Percentiles rank a stretch among this genome's conserved stretches.
These are phyloP conservation scores for Bothrops jararaca DNA, from an alignment of 2,113 vertebrate genomes.

Conservation along the genomic window DNA sequence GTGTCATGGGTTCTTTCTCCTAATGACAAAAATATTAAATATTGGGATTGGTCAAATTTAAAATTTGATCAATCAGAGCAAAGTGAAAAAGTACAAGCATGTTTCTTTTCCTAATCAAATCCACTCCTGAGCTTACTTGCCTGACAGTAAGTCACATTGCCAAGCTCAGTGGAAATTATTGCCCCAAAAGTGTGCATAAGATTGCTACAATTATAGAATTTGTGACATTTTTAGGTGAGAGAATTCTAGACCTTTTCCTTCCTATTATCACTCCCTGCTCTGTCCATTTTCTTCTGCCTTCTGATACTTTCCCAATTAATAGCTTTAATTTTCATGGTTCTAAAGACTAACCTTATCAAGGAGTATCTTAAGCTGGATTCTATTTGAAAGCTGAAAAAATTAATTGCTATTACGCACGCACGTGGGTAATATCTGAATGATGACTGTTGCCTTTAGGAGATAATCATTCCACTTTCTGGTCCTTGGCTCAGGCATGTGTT, in stretches of 20 bases:
- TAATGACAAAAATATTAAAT: not conserved
- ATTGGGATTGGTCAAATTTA: not conserved
- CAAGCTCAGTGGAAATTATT: not conserved
- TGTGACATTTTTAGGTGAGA: not conserved
- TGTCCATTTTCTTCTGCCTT: not conserved
- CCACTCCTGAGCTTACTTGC: not conserved
- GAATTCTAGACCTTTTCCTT: conserved; percentile 20
- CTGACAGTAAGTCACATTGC: not conserved
- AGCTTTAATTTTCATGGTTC: conserved; percentile 48
- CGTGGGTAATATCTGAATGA: conserved; percentile 28
- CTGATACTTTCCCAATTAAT: not conserved
- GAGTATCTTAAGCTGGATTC: conserved; percentile 14
- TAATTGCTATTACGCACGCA: conserved; percentile 16
- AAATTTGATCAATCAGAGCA: not conserved
- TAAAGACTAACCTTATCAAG: not conserved
- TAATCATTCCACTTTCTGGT: not conserved
- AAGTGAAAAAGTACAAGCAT: not conserved
- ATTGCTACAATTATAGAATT: not conserved
- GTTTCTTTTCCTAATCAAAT: not conserved
- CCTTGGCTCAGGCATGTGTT: not conserved
- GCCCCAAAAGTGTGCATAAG: not conserved
- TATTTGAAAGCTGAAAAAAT: not conserved
- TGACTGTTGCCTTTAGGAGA: conserved; percentile 27
- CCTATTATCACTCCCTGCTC: not conserved
- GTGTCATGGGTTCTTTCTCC: not conserved